A percentile compares a stretch with the other conserved stretches of the same genome.
phyloP scores from a whole-genome alignment of 2,888 invertebrate species.

The Patella depressa region DNA sequence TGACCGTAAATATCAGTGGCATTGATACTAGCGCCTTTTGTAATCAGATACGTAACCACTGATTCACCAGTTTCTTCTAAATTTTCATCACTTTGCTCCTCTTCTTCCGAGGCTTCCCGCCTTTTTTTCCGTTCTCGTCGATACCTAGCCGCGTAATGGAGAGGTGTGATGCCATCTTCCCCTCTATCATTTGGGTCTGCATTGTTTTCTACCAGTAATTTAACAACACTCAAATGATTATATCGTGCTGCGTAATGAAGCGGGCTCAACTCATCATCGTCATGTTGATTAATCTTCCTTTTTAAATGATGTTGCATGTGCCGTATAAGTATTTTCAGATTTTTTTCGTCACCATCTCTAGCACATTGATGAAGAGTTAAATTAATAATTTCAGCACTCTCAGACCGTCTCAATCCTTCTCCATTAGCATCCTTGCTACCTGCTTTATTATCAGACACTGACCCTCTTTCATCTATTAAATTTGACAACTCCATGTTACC shows the following conservation, averaged over 20 bases:
- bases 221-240: conserved; percentile 68
- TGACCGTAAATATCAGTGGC: conserved; percentile 76
- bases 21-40: conserved; percentile 77
- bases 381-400: conserved; percentile 40
- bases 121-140: conserved; percentile 46
- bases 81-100: not conserved
- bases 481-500: conserved; percentile 35
- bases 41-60: conserved; percentile 57
- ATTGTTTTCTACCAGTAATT: conserved; percentile 68
- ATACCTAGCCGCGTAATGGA: conserved; percentile 72
- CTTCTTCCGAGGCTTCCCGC: conserved; percentile 21
- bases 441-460: not conserved
- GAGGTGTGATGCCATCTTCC: conserved; percentile 70
- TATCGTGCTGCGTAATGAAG: conserved; percentile 73
- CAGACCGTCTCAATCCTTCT: conserved; percentile 30
- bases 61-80: conserved; percentile 36
- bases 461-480: conserved; percentile 24
- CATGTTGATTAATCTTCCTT: conserved; percentile 68
- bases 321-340: conserved; percentile 56
- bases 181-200: conserved; percentile 71
- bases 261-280: conserved; percentile 69
- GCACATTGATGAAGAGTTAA: conserved; percentile 63
- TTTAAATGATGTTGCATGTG: conserved; percentile 50
- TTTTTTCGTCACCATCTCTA: conserved; percentile 65
- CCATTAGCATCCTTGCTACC: not conserved